Conservation (phyloP, 2,113 vertebrate species). For the Orycteropus afer region DNA sequence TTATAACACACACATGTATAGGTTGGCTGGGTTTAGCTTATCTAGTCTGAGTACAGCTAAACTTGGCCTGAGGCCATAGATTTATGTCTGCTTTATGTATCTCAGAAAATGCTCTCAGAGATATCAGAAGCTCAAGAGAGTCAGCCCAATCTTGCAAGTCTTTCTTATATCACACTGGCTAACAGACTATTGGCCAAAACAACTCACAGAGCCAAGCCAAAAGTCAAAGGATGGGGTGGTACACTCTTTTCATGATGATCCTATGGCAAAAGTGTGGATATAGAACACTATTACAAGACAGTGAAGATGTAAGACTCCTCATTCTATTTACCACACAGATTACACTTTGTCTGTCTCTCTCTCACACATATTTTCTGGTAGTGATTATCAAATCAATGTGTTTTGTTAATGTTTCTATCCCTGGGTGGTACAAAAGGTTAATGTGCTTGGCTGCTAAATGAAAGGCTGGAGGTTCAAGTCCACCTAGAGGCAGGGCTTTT, state of each 20-base stretch:
- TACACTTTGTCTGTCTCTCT: neutral
- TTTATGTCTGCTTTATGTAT: neutral
- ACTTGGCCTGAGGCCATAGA: neutral
- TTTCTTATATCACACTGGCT: neutral
- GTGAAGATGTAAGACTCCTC: neutral
- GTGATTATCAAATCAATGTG: neutral
- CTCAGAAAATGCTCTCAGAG: neutral
- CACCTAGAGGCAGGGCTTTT: too few species aligned
- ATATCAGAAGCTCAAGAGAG: neutral
- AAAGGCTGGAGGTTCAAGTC: too few species aligned
- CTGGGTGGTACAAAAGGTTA: too few species aligned
- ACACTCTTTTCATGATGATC: neutral
- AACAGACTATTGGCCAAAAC: neutral
- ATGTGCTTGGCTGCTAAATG: too few species aligned
- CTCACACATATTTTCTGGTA: neutral
- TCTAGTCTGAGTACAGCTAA: neutral
- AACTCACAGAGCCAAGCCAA: neutral
- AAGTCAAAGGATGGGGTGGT: neutral
- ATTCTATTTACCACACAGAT: neutral
- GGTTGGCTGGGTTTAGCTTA: neutral
- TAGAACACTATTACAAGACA: neutral
- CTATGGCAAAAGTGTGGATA: neutral
- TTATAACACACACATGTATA: neutral
- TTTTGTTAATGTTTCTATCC: neutral
- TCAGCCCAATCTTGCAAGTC: neutral